A percentile compares a stretch with the other conserved stretches of the same genome.
Conservation (phyloP, 2,797 vertebrate genomes). For the Huso huso region DNA sequence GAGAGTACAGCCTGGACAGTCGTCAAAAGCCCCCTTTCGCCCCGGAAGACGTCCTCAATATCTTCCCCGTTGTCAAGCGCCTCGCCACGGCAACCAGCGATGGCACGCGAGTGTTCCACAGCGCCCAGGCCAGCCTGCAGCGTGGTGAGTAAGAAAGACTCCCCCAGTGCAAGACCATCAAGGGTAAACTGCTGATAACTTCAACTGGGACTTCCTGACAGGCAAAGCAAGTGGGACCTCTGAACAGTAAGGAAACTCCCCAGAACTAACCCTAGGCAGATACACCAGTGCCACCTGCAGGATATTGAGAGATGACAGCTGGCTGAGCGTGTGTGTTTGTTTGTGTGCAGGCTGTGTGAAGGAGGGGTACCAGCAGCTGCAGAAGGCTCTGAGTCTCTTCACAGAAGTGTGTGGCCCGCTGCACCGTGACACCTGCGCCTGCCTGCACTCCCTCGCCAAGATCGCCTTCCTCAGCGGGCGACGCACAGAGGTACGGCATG, state of each 20-base stretch:
- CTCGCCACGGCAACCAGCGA: slow-evolving; percentile 48
- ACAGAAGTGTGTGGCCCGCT: slow-evolving; percentile 86
- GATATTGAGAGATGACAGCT: neutral
- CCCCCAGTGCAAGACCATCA: no score
- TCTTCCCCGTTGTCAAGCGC: slow-evolving; percentile 67
- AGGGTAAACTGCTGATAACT: no score
- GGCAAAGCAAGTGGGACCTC: no score
- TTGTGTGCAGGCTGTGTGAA: slow-evolving; percentile 70
- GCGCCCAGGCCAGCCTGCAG: slow-evolving; percentile 53
- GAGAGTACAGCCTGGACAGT: slow-evolving; percentile 66
- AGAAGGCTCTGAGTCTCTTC: slow-evolving; percentile 83
- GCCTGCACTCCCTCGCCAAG: slow-evolving; percentile 78
- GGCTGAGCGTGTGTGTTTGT: slow-evolving; percentile 4
- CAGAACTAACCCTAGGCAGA: neutral
- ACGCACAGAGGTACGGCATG: slow-evolving; percentile 65
- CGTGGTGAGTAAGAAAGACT: slow-evolving; percentile 48
- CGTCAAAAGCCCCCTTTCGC: slow-evolving; percentile 64
- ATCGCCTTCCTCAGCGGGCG: slow-evolving; percentile 87
- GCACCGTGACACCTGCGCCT: slow-evolving; percentile 83
- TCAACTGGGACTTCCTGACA: no score
- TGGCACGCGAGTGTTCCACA: slow-evolving; percentile 42
- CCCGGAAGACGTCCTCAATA: slow-evolving; percentile 68
- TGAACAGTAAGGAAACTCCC: no score
- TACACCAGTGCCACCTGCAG: neutral
- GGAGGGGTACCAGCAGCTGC: slow-evolving; percentile 78